Conservation (phyloP, 2,113 vertebrate species). For the Planiliza haematocheilus region DNA sequence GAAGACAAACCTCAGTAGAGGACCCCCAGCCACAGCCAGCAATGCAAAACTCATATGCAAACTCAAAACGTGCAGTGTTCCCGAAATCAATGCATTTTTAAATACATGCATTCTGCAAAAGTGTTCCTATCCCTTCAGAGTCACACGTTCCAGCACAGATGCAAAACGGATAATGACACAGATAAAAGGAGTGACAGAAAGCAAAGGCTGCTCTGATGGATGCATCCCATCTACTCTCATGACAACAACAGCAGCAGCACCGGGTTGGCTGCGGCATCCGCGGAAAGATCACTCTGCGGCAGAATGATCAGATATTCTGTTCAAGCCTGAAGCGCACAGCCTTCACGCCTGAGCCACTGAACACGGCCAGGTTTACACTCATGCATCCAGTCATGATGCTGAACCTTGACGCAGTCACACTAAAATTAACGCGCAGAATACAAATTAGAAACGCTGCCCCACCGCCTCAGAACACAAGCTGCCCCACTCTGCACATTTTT, state of each 20-base stretch:
- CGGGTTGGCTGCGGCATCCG: slow-evolving; percentile 39
- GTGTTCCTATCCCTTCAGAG: no score
- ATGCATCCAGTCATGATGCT: no score
- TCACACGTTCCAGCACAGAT: no score
- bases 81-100: not conserved
- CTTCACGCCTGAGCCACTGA: not conserved
- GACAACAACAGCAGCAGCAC: not conserved
- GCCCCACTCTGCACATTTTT: no score
- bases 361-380: not conserved
- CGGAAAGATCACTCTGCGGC: slow-evolving; percentile 45
- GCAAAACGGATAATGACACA: no score
- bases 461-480: no score
- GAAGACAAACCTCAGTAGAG: not conserved
- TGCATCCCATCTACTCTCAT: no score
- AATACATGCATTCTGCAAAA: no score
- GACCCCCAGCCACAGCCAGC: not conserved
- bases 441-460: not conserved
- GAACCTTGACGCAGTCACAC: not conserved
- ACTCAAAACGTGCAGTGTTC: not conserved
- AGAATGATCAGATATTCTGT: slow-evolving; percentile 18
- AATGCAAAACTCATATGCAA: not conserved
- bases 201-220: no score
- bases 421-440: slow-evolving; percentile 18
- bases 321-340: not conserved
- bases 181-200: no score